These are phyloP conservation scores for Catonia carolina DNA, from an alignment of 2,888 invertebrate genomes.

Conservation along the genomic window DNA sequence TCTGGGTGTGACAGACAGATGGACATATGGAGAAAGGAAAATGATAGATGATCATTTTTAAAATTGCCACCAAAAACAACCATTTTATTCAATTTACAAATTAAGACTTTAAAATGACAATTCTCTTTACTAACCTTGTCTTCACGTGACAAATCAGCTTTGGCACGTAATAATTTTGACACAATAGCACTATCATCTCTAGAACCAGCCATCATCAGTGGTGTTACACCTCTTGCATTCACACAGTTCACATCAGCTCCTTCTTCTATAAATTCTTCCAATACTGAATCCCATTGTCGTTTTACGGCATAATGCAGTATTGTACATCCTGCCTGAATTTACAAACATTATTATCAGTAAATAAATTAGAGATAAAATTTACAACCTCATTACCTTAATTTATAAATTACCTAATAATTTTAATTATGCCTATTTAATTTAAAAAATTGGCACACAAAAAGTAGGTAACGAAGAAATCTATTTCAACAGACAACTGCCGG, in stretches of 20 bases:
- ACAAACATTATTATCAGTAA: neutral
- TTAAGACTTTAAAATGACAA: too few species aligned
- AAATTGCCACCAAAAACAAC: too few species aligned
- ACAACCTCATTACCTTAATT: neutral
- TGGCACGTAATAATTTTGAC: conserved; percentile 36
- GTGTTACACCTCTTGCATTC: conserved; percentile 40
- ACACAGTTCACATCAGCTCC: conserved; percentile 36
- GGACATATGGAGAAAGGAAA: too few species aligned
- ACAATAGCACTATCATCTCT: conserved; percentile 39
- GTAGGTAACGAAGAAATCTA: too few species aligned
- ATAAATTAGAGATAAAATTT: too few species aligned
- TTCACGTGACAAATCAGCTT: conserved; percentile 39
- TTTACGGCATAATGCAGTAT: conserved; percentile 42
- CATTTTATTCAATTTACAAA: too few species aligned
- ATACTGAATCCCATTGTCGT: conserved; percentile 41
- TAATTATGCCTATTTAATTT: neutral
- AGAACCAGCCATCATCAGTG: conserved; percentile 43
- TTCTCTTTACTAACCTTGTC: conserved; percentile 36
- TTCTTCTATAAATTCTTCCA: conserved; percentile 38
- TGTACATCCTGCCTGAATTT: conserved; percentile 39
- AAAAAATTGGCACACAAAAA: neutral
- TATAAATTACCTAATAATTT: neutral
- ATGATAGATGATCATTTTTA: too few species aligned
- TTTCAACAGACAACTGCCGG: too few species aligned
- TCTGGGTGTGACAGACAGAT: too few species aligned